Evolutionary conservation across 2,113 vertebrate species (phyloP).

Genomic region (Colossoma macropomum): DNA sequence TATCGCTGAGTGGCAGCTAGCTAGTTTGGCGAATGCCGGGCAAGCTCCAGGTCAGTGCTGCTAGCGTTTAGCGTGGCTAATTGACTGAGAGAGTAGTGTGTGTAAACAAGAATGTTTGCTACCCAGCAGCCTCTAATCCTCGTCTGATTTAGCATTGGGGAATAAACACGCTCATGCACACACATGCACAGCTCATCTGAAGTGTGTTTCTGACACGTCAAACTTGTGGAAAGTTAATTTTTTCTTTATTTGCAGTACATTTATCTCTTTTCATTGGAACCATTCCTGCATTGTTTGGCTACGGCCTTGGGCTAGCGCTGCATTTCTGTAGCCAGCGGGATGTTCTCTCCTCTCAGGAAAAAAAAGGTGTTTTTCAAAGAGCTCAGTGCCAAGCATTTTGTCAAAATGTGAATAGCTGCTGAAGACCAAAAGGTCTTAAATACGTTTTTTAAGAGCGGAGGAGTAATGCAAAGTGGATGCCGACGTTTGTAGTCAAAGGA

Average conservation of each 20-base stretch:
- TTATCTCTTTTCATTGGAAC: not conserved
- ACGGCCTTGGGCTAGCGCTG: not conserved
- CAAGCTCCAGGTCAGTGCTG: slow-evolving; percentile 49
- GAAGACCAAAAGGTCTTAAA: not conserved
- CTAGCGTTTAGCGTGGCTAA: slow-evolving; percentile 61
- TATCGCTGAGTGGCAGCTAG: slow-evolving; percentile 58
- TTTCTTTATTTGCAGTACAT: not conserved
- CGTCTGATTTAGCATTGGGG: slow-evolving; percentile 11
- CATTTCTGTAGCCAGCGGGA: not conserved
- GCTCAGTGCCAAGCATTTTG: not conserved
- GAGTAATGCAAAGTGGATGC: not conserved
- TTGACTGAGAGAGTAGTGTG: slow-evolving; percentile 44
- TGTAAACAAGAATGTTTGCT: slow-evolving; percentile 32
- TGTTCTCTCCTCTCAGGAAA: not conserved
- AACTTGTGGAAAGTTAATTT: not conserved
- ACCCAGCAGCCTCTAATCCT: slow-evolving; percentile 25
- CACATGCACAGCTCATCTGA: not conserved
- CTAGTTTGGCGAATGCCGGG: slow-evolving; percentile 47
- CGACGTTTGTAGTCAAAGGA: not conserved
- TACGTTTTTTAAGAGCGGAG: not conserved
- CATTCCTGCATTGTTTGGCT: not conserved
- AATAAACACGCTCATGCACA: not conserved
- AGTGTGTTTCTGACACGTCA: not conserved
- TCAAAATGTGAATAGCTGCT: not conserved
- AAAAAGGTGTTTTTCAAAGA: not conserved